A percentile compares a stretch with the other conserved stretches of the same genome.
These are phyloP conservation scores for Xiphias gladius DNA, from an alignment of 2,113 vertebrate species.

Conservation along the genomic window DNA sequence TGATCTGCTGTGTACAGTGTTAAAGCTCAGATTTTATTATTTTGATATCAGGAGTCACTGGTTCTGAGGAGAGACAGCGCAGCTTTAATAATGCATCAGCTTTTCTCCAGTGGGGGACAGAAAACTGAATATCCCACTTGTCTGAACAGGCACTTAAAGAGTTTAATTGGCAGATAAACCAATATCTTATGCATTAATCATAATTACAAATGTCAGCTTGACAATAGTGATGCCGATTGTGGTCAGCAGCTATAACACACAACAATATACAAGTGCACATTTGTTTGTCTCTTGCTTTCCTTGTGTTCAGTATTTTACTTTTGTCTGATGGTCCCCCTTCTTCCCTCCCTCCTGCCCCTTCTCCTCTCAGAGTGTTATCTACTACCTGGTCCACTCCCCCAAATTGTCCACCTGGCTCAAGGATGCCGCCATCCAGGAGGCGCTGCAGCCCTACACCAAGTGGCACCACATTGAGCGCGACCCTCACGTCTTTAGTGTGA, in stretches of 20 bases:
- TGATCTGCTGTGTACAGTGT: neutral
- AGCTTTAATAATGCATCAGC: conserved; percentile 10
- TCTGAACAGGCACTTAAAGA: conserved; percentile 23
- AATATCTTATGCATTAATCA: conserved; percentile 29
- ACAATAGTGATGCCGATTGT: conserved; percentile 5
- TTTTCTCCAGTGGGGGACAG: neutral
- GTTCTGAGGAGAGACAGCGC: neutral
- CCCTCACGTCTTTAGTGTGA: conserved; percentile 93
- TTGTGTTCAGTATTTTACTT: neutral
- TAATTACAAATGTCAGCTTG: conserved; percentile 22
- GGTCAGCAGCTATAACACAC: neutral
- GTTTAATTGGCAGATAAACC: conserved; percentile 15
- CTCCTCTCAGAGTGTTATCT: conserved; percentile 92
- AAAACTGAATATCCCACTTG: conserved; percentile 12
- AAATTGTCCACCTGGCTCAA: conserved; percentile 93
- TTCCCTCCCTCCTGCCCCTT: neutral
- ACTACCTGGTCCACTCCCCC: conserved; percentile 93
- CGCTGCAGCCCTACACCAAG: conserved; percentile 93
- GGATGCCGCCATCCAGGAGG: conserved; percentile 88
- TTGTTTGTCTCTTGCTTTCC: neutral
- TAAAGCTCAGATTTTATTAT: conserved; percentile 5
- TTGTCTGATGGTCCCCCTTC: neutral
- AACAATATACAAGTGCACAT: neutral
- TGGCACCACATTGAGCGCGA: conserved; percentile 98
- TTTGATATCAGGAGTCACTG: neutral